Percentiles rank a stretch among this genome's conserved stretches.
Conservation (phyloP, 2,888 invertebrate genomes). For the Platycheirus albimanus region DNA sequence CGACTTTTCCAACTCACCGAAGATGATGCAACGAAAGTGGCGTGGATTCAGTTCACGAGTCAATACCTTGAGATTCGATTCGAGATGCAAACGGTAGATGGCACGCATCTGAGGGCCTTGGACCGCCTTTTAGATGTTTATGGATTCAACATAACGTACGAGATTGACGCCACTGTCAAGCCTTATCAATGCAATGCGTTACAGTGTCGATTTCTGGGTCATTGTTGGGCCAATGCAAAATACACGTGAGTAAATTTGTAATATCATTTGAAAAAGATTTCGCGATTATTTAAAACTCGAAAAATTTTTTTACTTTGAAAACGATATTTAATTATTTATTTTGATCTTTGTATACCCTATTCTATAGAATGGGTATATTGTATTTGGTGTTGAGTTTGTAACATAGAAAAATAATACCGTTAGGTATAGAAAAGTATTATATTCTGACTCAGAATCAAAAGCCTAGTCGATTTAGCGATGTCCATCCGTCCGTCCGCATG, state of each 20-base stretch:
- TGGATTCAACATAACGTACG: conserved; percentile 96
- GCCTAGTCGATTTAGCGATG: no score
- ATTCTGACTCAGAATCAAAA: no score
- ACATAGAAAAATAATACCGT: no score
- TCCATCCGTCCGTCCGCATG: no score
- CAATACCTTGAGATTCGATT: conserved; percentile 92
- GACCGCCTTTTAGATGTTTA: conserved; percentile 92
- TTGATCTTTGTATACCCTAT: no score
- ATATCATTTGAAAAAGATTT: no score
- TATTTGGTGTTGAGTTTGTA: no score
- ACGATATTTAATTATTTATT: no score
- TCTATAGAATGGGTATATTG: no score
- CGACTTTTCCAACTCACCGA: conserved; percentile 88
- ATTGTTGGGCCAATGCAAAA: conserved; percentile 89
- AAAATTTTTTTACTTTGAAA: no score
- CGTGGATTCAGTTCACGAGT: conserved; percentile 86
- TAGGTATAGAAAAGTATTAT: no score
- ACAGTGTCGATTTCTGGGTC: conserved; percentile 92
- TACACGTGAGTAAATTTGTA: conserved; percentile 86
- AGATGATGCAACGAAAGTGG: conserved; percentile 88
- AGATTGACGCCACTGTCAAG: conserved; percentile 86
- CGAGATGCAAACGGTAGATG: conserved; percentile 88
- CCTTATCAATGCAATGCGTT: conserved; percentile 89
- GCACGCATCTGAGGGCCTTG: conserved; percentile 92
- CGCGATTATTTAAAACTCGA: no score